Conservation (phyloP, 2,797 vertebrate species). For the Phalanger gymnotis region DNA sequence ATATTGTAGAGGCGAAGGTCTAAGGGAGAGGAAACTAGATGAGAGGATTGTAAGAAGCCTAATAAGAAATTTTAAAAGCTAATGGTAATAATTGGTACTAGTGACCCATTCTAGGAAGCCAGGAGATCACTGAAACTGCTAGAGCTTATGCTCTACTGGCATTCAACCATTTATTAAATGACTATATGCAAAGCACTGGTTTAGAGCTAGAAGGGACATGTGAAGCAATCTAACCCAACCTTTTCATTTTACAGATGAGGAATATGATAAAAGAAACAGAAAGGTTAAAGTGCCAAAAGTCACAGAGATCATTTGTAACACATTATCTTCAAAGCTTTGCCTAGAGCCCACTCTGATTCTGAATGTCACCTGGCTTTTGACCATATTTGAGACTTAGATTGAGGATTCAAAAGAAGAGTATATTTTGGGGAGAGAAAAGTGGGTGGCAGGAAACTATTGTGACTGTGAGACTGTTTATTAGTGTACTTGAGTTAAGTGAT, state of each 20-base stretch:
- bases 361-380: not conserved
- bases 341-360: not conserved
- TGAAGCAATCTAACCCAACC: not conserved
- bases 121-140: not conserved
- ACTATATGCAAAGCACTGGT: not conserved
- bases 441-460: not conserved
- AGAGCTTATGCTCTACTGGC: not conserved
- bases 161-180: not conserved
- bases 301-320: not conserved
- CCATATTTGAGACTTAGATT: not conserved
- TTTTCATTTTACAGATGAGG: not conserved
- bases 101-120: not conserved
- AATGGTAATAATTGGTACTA: not conserved
- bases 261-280: not conserved
- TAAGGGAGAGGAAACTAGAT: not conserved
- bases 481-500: not conserved
- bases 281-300: not conserved
- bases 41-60: not conserved
- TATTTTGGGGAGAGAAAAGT: not conserved
- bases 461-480: not conserved
- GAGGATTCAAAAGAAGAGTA: not conserved
- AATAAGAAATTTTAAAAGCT: not conserved
- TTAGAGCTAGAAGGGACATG: not conserved
- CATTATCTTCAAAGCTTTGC: not conserved
- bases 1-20: not conserved